phyloP scores from a whole-genome alignment of 1,140 invertebrate species.

The Penaeus indicus region DNA sequence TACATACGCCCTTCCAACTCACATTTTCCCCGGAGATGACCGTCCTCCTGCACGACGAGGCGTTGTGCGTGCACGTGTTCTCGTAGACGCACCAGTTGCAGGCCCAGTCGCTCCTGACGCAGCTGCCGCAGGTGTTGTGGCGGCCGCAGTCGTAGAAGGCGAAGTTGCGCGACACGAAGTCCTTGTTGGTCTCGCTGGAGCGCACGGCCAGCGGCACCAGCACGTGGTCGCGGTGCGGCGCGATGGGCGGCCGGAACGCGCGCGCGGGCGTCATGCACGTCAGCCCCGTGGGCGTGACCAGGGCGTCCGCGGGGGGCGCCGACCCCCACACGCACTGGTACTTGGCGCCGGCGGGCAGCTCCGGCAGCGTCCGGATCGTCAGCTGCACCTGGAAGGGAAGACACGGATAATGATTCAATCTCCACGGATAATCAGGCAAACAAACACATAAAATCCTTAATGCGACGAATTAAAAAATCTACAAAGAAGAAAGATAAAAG shows the following conservation, averaged over 20 bases:
- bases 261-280: conserved; percentile 88
- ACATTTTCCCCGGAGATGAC: conserved; percentile 89
- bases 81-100: conserved; percentile 98
- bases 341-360: conserved; percentile 87
- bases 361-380: conserved; percentile 89
- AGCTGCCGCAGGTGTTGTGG: conserved; percentile 87
- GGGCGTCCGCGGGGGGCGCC: conserved; percentile 87
- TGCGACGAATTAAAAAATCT: not conserved
- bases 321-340: conserved; percentile 91
- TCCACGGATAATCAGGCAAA: not conserved
- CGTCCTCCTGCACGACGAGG: conserved; percentile 82
- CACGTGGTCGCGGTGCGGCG: conserved; percentile 83
- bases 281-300: conserved; percentile 82
- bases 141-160: conserved; percentile 94
- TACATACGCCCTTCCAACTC: no score
- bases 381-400: conserved; percentile 78
- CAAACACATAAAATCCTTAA: no score
- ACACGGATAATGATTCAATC: no score
- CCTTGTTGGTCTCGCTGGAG: conserved; percentile 93
- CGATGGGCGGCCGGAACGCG: conserved; percentile 82
- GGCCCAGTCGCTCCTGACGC: conserved; percentile 89
- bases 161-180: conserved; percentile 94
- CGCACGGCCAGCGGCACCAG: conserved; percentile 92
- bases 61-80: conserved; percentile 92
- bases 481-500: not conserved